phyloP scores from a whole-genome alignment of 1,140 invertebrate species.

The Leptoteleia sp. region DNA sequence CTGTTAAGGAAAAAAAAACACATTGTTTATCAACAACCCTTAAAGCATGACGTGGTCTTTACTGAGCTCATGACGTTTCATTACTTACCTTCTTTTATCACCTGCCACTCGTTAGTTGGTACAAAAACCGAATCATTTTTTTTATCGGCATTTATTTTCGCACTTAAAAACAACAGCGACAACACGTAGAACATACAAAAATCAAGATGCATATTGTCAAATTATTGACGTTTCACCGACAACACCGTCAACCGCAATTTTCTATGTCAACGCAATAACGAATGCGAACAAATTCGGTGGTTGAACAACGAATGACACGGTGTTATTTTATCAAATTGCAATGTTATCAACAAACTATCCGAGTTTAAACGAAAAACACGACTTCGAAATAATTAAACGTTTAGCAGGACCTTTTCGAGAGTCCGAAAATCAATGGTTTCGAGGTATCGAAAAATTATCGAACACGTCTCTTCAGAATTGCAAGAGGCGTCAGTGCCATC shows the following conservation, averaged over 20 bases:
- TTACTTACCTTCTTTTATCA: conserved; percentile 82
- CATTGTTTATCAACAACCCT: too few relatives aligned
- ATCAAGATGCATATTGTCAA: conserved; percentile 47
- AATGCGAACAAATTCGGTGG: too few relatives aligned
- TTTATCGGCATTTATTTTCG: conserved; percentile 18
- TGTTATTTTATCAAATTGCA: background rate
- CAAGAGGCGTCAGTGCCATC: too few relatives aligned
- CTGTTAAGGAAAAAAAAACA: too few relatives aligned
- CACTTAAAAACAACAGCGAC: conserved; percentile 7
- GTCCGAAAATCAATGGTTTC: conserved; percentile 15
- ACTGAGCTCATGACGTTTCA: conserved; percentile 11
- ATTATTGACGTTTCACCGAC: conserved; percentile 7
- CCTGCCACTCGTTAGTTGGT: conserved; percentile 84
- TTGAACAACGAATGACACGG: too few relatives aligned
- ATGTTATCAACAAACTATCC: background rate
- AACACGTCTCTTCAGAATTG: too few relatives aligned
- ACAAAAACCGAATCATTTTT: conserved; percentile 80
- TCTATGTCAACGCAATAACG: background rate
- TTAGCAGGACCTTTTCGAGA: background rate
- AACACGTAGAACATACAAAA: conserved; percentile 37
- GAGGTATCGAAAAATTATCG: conserved; percentile 27
- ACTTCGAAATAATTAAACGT: too few relatives aligned
- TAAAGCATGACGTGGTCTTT: conserved; percentile 66
- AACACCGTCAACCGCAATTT: background rate
- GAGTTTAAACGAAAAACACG: background rate